Conservation (phyloP, 2,113 vertebrate genomes). For the Pseudolaguvia tuberculata region DNA sequence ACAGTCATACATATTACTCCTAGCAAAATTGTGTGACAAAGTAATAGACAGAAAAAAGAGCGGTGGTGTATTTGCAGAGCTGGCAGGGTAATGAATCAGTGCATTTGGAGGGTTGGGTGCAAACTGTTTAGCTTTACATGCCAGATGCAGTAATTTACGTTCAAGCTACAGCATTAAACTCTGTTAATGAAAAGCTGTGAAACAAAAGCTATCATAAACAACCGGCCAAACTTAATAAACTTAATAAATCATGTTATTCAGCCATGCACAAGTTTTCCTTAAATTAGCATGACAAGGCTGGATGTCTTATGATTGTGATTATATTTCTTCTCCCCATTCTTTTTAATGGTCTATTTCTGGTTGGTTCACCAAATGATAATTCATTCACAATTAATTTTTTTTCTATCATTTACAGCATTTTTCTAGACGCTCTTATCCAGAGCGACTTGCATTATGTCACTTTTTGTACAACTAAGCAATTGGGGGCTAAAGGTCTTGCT, state of each 20-base stretch:
- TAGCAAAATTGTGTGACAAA: constrained; percentile 37
- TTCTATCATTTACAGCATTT: too few species aligned
- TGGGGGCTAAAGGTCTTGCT: too few species aligned
- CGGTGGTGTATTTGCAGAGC: constrained; percentile 6
- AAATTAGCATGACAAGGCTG: neutral
- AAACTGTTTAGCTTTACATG: neutral
- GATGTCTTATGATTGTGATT: too few species aligned
- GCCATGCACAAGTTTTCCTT: too few species aligned
- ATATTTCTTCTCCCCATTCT: neutral
- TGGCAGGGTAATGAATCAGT: constrained; percentile 7
- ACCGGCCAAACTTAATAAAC: too few species aligned
- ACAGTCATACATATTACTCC: constrained; percentile 26
- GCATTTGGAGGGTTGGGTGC: neutral
- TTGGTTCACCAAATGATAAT: neutral
- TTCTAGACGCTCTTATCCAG: too few species aligned
- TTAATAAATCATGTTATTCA: too few species aligned
- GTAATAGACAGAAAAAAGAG: constrained; percentile 29
- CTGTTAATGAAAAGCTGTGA: neutral
- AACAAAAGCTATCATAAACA: too few species aligned
- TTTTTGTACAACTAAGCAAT: too few species aligned
- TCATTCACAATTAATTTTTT: too few species aligned
- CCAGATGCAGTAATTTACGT: neutral
- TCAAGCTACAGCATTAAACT: too few species aligned
- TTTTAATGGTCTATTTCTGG: neutral
- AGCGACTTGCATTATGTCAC: too few species aligned